phyloP scores from a whole-genome alignment of 1,140 invertebrate species.

The Drosophila obscura region DNA sequence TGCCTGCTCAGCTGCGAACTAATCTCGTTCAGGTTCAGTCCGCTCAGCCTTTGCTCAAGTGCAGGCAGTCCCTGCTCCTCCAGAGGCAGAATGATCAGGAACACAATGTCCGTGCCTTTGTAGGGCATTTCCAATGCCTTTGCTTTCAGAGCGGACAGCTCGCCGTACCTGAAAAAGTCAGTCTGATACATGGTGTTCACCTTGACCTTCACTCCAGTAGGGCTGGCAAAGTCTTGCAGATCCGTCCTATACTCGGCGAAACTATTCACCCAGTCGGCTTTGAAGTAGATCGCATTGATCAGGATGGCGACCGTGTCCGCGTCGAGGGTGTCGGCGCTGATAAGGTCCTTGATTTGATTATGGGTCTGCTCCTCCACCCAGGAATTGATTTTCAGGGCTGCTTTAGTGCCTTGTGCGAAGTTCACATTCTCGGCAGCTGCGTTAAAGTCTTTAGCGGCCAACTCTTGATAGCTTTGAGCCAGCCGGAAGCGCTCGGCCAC shows the following conservation, averaged over 20 bases:
- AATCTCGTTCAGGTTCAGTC: constrained; percentile 64
- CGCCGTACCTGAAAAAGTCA: constrained; percentile 57
- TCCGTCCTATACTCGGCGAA: constrained; percentile 49
- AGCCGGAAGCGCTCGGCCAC: constrained; percentile 41
- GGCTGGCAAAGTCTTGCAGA: constrained; percentile 39
- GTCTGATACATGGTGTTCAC: constrained; percentile 85
- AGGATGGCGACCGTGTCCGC: constrained; percentile 84
- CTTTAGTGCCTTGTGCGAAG: constrained; percentile 75
- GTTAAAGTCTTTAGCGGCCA: constrained; percentile 39
- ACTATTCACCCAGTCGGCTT: constrained; percentile 56
- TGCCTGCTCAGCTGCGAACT: constrained; percentile 53
- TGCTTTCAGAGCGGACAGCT: constrained; percentile 51
- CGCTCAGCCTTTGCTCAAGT: constrained; percentile 84
- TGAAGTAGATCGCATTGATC: constrained; percentile 88
- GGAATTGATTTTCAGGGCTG: constrained; percentile 85
- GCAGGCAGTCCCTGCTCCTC: constrained; percentile 84
- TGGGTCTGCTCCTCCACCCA: constrained; percentile 86
- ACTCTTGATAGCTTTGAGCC: constrained; percentile 32
- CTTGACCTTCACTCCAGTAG: constrained; percentile 49
- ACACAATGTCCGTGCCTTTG: constrained; percentile 85
- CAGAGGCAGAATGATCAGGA: constrained; percentile 86
- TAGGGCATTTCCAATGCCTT: constrained; percentile 60
- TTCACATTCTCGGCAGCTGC: constrained; percentile 82
- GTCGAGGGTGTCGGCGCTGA: constrained; percentile 74
- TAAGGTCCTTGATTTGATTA: constrained; percentile 85